Percentiles rank a stretch among this genome's conserved stretches.
Evolutionary conservation across 2,797 vertebrate genomes (phyloP).

Genomic region (Emys orbicularis): DNA sequence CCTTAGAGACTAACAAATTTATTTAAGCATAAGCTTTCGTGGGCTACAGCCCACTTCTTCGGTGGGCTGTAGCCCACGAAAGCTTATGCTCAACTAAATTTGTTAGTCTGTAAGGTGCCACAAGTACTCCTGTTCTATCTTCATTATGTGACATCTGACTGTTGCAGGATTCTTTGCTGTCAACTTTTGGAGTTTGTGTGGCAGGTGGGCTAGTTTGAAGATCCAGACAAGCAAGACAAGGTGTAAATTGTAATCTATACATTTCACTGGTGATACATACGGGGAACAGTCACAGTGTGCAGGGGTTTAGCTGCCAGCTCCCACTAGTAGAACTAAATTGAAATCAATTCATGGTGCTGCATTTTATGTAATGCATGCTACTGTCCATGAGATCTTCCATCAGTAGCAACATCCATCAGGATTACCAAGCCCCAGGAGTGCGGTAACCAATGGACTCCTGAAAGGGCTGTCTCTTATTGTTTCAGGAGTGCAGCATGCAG

Average conservation of each 20-base stretch:
- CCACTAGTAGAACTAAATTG: not conserved
- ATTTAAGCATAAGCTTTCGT: too few relatives aligned
- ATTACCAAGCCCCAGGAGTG: not conserved
- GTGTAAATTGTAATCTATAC: not conserved
- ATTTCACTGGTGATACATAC: not conserved
- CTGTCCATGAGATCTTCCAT: not conserved
- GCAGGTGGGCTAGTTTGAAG: fast-evolving
- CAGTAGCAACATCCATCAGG: not conserved
- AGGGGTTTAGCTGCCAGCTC: not conserved
- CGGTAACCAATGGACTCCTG: not conserved
- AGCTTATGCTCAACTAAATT: too few relatives aligned
- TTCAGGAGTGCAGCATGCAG: not conserved
- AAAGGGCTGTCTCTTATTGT: not conserved
- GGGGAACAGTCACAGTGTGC: not conserved
- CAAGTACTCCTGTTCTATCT: not conserved
- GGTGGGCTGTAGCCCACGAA: too few relatives aligned
- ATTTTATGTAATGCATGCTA: fast-evolving
- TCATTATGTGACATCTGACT: not conserved
- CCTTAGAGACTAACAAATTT: too few relatives aligned
- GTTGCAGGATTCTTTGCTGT: fast-evolving
- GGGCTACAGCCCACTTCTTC: too few relatives aligned
- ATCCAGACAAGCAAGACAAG: not conserved
- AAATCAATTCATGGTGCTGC: not conserved
- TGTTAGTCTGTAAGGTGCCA: too few relatives aligned
- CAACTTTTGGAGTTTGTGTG: not conserved